phyloP scores from a whole-genome alignment of 2,797 vertebrate species.

The Remorina albescens region DNA sequence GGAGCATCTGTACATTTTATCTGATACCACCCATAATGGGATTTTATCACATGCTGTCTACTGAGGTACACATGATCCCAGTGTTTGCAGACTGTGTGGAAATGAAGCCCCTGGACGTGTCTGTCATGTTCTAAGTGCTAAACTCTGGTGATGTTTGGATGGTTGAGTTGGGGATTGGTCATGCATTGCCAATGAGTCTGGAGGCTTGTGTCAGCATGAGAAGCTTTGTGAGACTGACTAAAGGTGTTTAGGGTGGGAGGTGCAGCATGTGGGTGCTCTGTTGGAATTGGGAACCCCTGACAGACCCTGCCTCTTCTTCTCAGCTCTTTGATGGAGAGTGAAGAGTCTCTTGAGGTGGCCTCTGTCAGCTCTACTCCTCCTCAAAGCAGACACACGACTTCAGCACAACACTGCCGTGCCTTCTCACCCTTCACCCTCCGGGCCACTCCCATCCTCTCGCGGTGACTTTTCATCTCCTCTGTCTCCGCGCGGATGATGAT shows the following conservation, averaged over 20 bases:
- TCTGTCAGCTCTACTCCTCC: slow-evolving; percentile 85
- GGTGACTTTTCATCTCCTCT: slow-evolving; percentile 78
- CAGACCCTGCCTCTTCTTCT: slow-evolving; percentile 87
- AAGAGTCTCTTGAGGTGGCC: slow-evolving; percentile 87
- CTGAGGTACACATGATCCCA: slow-evolving; percentile 57
- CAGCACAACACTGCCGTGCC: slow-evolving; percentile 69
- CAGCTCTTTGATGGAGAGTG: slow-evolving; percentile 85
- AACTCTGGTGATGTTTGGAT: slow-evolving; percentile 81
- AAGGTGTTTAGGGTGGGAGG: slow-evolving; percentile 83
- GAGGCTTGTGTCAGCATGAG: slow-evolving; percentile 74
- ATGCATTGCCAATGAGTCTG: slow-evolving; percentile 86
- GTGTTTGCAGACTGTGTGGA: slow-evolving; percentile 65
- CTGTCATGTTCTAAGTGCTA: slow-evolving; percentile 81
- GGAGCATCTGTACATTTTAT: slow-evolving; percentile 56
- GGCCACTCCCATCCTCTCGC: slow-evolving; percentile 78
- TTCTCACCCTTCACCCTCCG: slow-evolving; percentile 79
- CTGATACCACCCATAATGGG: slow-evolving; percentile 35
- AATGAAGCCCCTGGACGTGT: slow-evolving; percentile 76
- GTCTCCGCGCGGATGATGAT: slow-evolving; percentile 46
- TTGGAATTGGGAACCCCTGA: slow-evolving; percentile 83
- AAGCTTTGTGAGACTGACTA: slow-evolving; percentile 78
- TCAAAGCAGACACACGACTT: slow-evolving; percentile 78
- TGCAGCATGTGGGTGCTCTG: slow-evolving; percentile 80
- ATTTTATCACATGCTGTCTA: slow-evolving; percentile 47
- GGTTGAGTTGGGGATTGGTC: slow-evolving; percentile 79